Evolutionary conservation across 2,113 vertebrate species (phyloP).

Genomic region (Arizona elegans): DNA sequence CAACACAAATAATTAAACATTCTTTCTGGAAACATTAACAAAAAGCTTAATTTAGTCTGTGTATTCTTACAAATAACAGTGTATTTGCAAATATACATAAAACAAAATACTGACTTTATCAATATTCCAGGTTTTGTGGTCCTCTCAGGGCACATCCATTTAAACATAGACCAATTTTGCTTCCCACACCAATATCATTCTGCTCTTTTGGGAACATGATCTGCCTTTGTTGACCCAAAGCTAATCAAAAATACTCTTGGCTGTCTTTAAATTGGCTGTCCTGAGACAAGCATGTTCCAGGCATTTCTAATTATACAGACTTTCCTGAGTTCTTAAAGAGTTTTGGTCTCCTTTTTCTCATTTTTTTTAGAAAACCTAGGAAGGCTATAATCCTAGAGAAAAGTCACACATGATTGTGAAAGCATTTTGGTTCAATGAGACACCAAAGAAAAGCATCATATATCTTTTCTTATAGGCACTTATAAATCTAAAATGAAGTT

Average conservation of each 20-base stretch:
- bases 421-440: neutral
- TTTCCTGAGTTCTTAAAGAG: neutral
- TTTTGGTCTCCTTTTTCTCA: neutral
- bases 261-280: neutral
- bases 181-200: neutral
- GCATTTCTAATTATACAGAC: neutral
- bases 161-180: neutral
- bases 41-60: neutral
- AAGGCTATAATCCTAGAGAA: neutral
- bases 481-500: neutral
- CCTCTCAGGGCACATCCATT: neutral
- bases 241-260: neutral
- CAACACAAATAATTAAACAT: neutral
- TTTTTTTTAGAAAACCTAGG: neutral
- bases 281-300: neutral
- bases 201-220: neutral
- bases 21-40: neutral
- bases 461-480: neutral
- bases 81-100: neutral
- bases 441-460: neutral
- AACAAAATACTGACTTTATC: neutral
- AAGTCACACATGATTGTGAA: neutral
- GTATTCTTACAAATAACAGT: neutral
- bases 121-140: neutral
- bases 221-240: neutral